Evolutionary conservation across 2,888 invertebrate species (phyloP).

Genomic region (Hirudinaria manillensis): DNA sequence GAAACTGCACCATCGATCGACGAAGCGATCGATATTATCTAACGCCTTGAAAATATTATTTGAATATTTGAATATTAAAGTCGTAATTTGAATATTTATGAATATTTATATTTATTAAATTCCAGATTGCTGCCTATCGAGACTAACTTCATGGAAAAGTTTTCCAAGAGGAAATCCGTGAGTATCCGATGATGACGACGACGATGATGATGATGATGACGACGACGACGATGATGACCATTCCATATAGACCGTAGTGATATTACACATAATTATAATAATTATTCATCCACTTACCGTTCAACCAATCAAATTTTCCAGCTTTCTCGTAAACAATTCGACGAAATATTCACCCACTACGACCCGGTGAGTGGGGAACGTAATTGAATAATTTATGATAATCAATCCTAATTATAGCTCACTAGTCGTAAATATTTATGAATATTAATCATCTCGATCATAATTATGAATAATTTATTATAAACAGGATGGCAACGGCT

Average conservation of each 20-base stretch:
- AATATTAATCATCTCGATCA: neutral
- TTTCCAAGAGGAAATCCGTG: conserved; percentile 33
- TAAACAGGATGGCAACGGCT: conserved; percentile 33
- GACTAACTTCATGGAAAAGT: conserved; percentile 32
- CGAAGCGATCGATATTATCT: no score
- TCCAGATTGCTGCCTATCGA: conserved; percentile 30
- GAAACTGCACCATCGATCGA: no score
- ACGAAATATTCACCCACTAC: conserved; percentile 29
- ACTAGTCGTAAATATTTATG: no score
- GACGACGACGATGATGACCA: no score
- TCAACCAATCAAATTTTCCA: neutral
- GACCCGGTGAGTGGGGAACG: conserved; percentile 11
- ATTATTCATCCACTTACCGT: no score
- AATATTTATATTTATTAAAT: neutral
- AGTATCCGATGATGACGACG: neutral
- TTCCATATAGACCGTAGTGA: no score
- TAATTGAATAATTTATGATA: no score
- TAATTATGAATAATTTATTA: neutral
- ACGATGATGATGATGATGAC: no score
- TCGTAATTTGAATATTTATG: neutral
- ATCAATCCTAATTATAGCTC: no score
- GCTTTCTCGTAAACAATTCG: conserved; percentile 27
- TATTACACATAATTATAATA: no score
- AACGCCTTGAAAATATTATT: neutral
- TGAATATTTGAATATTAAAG: neutral